These are phyloP conservation scores for Ischnura elegans DNA, from an alignment of 2,888 invertebrate genomes.

Conservation along the genomic window DNA sequence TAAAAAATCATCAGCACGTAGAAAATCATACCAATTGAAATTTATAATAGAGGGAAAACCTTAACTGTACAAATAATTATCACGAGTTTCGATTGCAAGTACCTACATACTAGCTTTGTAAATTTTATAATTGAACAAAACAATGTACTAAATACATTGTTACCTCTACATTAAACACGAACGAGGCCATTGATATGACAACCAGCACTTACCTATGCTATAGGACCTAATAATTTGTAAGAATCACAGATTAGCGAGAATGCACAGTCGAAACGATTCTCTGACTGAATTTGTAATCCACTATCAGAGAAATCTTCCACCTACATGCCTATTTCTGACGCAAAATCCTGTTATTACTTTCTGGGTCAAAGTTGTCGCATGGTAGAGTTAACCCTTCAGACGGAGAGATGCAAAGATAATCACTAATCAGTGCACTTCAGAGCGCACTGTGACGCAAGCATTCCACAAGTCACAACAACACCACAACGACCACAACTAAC, in stretches of 20 bases:
- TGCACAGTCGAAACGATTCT: not conserved
- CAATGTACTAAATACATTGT: no score
- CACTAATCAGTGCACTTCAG: slow-evolving; percentile 36
- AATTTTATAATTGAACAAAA: no score
- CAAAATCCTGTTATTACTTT: not conserved
- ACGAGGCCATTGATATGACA: not conserved
- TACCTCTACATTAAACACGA: not conserved
- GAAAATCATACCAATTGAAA: no score
- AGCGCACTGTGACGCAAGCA: slow-evolving; percentile 28
- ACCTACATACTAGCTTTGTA: no score
- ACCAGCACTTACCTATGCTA: not conserved
- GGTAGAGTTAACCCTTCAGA: not conserved
- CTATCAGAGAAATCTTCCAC: not conserved
- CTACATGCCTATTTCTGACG: not conserved
- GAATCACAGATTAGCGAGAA: not conserved
- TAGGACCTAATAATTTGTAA: not conserved
- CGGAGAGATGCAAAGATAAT: not conserved
- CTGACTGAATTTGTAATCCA: not conserved
- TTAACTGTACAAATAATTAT: no score
- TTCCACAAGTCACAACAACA: slow-evolving; percentile 44
- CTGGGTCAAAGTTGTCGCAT: not conserved
- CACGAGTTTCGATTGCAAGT: no score
- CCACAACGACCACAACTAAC: slow-evolving; percentile 48
- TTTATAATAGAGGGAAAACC: no score
- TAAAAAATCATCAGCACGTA: not conserved